Percentiles rank a stretch among this genome's conserved stretches.
Evolutionary conservation across 1,140 invertebrate species (phyloP).

Genomic region (Oppia nitens): DNA sequence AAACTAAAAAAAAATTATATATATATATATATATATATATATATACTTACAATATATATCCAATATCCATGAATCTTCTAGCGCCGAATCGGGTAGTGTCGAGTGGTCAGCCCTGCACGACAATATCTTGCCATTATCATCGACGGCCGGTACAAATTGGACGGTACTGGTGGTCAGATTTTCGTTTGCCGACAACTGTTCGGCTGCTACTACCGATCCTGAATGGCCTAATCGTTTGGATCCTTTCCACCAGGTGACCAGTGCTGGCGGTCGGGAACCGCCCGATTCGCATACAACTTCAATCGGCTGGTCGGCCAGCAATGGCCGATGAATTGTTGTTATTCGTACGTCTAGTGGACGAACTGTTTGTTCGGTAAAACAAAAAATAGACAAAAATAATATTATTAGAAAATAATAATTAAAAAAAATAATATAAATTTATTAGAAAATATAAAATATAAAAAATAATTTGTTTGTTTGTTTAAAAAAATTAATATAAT

Average conservation of each 20-base stretch:
- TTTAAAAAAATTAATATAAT: no score
- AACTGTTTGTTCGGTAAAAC: constrained; percentile 10
- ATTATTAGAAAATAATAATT: no score
- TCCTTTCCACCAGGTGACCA: constrained; percentile 52
- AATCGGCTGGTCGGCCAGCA: constrained; percentile 61
- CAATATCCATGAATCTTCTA: constrained; percentile 67
- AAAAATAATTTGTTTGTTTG: no score
- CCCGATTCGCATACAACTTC: constrained; percentile 65
- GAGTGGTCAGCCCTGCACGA: constrained; percentile 67
- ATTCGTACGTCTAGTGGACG: constrained; percentile 30
- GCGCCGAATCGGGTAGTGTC: constrained; percentile 33
- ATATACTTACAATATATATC: constrained; percentile 63
- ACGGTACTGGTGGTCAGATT: constrained; percentile 23
- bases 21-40: neutral
- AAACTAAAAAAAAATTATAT: constrained; percentile 1
- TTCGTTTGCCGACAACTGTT: constrained; percentile 16
- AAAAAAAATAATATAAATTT: no score
- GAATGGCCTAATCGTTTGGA: constrained; percentile 9
- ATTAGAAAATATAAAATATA: no score
- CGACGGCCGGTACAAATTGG: constrained; percentile 40
- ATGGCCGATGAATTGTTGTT: constrained; percentile 52
- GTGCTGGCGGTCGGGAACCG: constrained; percentile 64
- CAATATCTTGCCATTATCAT: constrained; percentile 60
- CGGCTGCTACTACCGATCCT: constrained; percentile 15
- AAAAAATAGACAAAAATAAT: no score